Percentiles rank a stretch among this genome's conserved stretches.
phyloP scores from a whole-genome alignment of 2,113 vertebrate species.

The Nanorana parkeri region DNA sequence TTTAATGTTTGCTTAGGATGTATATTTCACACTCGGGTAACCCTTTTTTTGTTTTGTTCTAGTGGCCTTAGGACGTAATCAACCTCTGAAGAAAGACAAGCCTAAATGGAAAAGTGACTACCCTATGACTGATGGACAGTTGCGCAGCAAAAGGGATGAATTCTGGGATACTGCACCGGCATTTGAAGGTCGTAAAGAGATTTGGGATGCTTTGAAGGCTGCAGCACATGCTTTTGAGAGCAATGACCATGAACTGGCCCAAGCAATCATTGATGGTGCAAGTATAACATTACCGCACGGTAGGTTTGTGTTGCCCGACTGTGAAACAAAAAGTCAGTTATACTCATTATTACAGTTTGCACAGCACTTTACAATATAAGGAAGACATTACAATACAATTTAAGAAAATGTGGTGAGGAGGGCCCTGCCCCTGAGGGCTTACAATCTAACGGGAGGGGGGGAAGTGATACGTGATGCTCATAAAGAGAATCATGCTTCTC shows the following conservation, averaged over 20 bases:
- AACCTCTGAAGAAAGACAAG: constrained; percentile 94
- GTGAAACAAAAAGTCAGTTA: neutral
- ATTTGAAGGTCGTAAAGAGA: constrained; percentile 96
- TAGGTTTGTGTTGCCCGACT: constrained; percentile 66
- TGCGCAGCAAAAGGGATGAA: constrained; percentile 96
- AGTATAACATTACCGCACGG: constrained; percentile 95
- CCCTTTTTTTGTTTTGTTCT: constrained; percentile 55
- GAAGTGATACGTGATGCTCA: no score
- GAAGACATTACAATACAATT: no score
- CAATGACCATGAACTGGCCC: constrained; percentile 94
- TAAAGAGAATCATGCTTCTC: no score
- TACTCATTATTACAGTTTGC: no score
- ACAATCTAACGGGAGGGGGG: no score
- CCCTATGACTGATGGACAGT: constrained; percentile 96
- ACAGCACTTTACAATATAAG: no score
- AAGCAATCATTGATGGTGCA: constrained; percentile 96
- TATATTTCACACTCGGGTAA: neutral
- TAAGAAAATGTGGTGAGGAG: no score
- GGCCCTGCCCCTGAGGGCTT: no score
- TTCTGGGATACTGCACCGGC: constrained; percentile 98
- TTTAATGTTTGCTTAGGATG: constrained; percentile 57
- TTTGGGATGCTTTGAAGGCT: constrained; percentile 95
- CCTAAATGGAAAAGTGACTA: constrained; percentile 99
- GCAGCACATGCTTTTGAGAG: constrained; percentile 95
- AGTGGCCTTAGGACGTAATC: constrained; percentile 97